A percentile compares a stretch with the other conserved stretches of the same genome.
phyloP scores from a whole-genome alignment of 2,113 vertebrate species.

The Microtus richardsoni region DNA sequence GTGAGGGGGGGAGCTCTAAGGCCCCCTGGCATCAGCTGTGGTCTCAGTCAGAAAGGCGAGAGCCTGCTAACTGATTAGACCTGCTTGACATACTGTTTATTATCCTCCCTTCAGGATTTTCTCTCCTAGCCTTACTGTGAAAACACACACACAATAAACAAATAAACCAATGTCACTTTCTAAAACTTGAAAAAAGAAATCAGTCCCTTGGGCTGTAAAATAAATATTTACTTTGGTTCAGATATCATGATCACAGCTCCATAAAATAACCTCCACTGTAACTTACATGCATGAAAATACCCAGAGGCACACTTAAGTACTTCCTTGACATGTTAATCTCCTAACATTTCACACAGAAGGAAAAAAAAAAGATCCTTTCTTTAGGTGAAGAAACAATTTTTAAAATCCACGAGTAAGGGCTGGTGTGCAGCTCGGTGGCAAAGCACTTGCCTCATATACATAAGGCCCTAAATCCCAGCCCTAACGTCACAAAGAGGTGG shows the following conservation, averaged over 20 bases:
- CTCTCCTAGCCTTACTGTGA: background rate
- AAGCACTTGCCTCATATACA: background rate
- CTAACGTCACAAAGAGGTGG: background rate
- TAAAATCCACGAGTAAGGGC: background rate
- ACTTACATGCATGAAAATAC: background rate
- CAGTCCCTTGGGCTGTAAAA: too few relatives aligned
- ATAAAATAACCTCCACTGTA: background rate
- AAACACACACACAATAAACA: too few relatives aligned
- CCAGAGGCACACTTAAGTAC: background rate
- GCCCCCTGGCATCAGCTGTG: background rate
- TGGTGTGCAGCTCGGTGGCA: background rate
- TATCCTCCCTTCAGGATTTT: background rate
- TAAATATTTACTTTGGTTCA: too few relatives aligned
- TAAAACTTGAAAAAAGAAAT: too few relatives aligned
- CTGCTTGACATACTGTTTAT: background rate
- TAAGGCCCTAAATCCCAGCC: background rate
- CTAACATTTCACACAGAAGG: background rate
- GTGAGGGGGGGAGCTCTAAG: background rate
- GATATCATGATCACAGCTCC: too few relatives aligned
- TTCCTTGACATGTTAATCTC: background rate
- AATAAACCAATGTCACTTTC: too few relatives aligned
- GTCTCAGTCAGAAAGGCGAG: background rate
- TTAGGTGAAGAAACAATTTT: background rate
- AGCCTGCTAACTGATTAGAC: background rate
- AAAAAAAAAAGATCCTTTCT: background rate